Evolutionary conservation across 2,888 invertebrate genomes (phyloP).

Genomic region (Axea sp.): DNA sequence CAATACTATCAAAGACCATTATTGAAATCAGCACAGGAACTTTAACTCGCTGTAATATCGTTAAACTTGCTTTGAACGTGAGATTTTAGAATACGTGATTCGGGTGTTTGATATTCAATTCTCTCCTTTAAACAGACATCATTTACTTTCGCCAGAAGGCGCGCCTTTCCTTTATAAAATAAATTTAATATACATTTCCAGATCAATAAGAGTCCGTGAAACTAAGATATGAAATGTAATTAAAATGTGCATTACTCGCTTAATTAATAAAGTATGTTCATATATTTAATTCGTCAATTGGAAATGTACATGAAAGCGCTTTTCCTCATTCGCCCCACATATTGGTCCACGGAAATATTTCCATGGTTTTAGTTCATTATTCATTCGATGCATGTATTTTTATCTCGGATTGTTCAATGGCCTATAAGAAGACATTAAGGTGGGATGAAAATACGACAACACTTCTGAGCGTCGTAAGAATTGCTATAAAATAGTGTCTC

Average conservation of each 20-base stretch:
- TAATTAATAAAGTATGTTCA: no score
- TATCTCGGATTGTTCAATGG: no score
- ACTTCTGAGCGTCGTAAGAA: conserved; percentile 12
- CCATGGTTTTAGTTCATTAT: no score
- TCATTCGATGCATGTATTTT: no score
- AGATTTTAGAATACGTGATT: conserved; percentile 54
- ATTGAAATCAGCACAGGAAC: conserved; percentile 35
- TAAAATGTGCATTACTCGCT: no score
- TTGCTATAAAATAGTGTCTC: conserved; percentile 28
- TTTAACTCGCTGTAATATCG: conserved; percentile 38
- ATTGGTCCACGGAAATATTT: no score
- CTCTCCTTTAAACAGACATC: conserved; percentile 27
- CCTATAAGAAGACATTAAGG: neutral
- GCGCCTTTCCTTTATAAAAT: conserved; percentile 5
- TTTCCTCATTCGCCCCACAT: no score
- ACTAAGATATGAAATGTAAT: no score
- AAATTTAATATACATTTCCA: no score
- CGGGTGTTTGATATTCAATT: conserved; percentile 48
- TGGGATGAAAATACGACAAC: conserved; percentile 22
- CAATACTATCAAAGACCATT: conserved; percentile 36
- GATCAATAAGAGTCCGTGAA: no score
- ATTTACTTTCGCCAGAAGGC: conserved; percentile 2
- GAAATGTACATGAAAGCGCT: no score
- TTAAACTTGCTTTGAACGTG: conserved; percentile 51
- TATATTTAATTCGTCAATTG: no score